These are phyloP conservation scores for Amazona guildingii DNA, from an alignment of 2,113 vertebrate species.

Conservation along the genomic window DNA sequence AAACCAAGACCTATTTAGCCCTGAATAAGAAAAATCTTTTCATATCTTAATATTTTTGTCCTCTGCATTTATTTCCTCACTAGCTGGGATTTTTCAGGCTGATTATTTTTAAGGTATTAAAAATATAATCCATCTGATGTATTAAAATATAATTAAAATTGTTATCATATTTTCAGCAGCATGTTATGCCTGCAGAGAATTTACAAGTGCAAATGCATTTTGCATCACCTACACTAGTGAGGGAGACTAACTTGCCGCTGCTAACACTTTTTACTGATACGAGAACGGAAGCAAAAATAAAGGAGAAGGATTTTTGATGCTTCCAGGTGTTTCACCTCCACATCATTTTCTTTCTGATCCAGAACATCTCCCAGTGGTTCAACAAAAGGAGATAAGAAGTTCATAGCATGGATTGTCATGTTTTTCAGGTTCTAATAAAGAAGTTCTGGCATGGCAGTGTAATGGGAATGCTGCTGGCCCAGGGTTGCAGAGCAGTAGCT, in stretches of 20 bases:
- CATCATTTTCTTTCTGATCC: not conserved
- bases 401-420: not conserved
- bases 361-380: not conserved
- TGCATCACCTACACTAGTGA: not conserved
- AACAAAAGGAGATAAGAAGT: not conserved
- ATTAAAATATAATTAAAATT: constrained; percentile 41
- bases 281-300: not conserved
- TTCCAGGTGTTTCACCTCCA: not conserved
- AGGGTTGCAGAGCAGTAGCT: not conserved
- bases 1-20: not conserved
- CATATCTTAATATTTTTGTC: constrained; percentile 31
- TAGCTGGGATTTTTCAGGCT: constrained; percentile 15
- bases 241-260: not conserved
- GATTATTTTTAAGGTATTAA: constrained; percentile 21
- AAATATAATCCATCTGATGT: not conserved
- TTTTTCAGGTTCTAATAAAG: not conserved
- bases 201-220: not conserved
- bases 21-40: not conserved
- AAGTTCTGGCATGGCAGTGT: not conserved
- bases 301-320: not conserved
- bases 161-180: constrained; percentile 20
- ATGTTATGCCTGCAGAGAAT: not conserved
- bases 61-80: not conserved
- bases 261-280: not conserved
- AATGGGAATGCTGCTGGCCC: not conserved